Evolutionary conservation across 2,113 vertebrate genomes (phyloP), one percentile per base, ranked within the genome.

Genomic region (Macroglossus sobrinus): DNA sequence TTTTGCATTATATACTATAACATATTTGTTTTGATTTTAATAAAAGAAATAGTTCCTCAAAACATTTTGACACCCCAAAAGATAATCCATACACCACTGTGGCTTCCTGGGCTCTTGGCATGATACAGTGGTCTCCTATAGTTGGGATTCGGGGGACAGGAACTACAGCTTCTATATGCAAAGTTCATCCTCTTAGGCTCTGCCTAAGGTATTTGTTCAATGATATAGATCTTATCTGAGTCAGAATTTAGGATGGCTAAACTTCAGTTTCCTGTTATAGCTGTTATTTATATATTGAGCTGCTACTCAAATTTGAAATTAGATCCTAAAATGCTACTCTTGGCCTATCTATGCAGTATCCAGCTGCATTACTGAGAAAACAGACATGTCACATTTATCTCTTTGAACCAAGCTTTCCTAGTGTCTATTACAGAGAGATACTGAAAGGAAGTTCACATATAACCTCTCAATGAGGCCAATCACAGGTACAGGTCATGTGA

Each of bases 61-160:
- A 84, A 63, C 2, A 38, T 4, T 59, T 90, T 66, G 53, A 7
- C 4, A 40, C 7, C 72, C 40, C 1, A 21, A 68, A 74, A 63
- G 15, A 47, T 40, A 57, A 69, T 4, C 0, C 2, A 53, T 0
- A 16, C 2, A 45, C 22, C 15, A 0, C 45, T 78, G 14, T 3
- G 7, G 8, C 3, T 59, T 66, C 1, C 12, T n/a, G 22, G 64
- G 4, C 4, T 5, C 10, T 14, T 55, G 35, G n/a, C 12, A n/a
- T 22, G 13, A 47, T 10, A 10, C 30, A 40, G 14, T 66, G 35
- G 3, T 47, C 28, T 3, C 5, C 9, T 30, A 2, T 28, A 9
- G 3, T 28, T 79, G 21, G 18, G 26, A 13, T 19, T 57, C 30
- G 4, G 30, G 7, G 4, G 13, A 10, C 7, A 53, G 38, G n/a